A percentile compares a stretch with the other conserved stretches of the same genome.
These are phyloP conservation scores for Leptinotarsa texana DNA, from an alignment of 1,140 invertebrate species.

Conservation along the genomic window DNA sequence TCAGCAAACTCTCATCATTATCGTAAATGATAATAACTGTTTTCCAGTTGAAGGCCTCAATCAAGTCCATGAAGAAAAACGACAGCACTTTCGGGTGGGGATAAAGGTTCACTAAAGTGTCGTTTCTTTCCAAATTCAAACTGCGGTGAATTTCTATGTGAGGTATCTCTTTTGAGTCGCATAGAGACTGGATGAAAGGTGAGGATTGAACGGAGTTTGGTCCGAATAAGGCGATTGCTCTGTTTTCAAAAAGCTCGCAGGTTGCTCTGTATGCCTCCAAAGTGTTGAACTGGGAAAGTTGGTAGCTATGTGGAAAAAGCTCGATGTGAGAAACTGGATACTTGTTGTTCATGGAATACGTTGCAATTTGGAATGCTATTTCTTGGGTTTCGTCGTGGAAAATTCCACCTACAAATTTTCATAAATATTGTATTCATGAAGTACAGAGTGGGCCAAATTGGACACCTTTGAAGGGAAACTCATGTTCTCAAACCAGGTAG, in stretches of 20 bases:
- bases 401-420: constrained; percentile 51
- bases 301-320: constrained; percentile 48
- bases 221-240: constrained; percentile 81
- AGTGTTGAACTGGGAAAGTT: constrained; percentile 53
- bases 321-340: constrained; percentile 47
- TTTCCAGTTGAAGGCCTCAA: constrained; percentile 72
- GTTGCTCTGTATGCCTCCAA: constrained; percentile 55
- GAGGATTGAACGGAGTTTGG: constrained; percentile 70
- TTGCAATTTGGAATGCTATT: constrained; percentile 55
- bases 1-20: constrained; percentile 71
- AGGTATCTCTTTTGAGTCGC: constrained; percentile 85
- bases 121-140: constrained; percentile 63
- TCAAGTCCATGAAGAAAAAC: constrained; percentile 72
- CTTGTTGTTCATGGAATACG: constrained; percentile 53
- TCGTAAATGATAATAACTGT: constrained; percentile 88
- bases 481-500: too few relatives aligned
- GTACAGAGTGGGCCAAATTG: too few relatives aligned
- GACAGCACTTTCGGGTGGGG: constrained; percentile 76
- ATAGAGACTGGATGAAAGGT: constrained; percentile 81
- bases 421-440: too few relatives aligned
- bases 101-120: constrained; percentile 78
- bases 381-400: constrained; percentile 53
- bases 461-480: too few relatives aligned
- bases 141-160: constrained; percentile 79
- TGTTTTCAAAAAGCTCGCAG: constrained; percentile 58